Conservation (phyloP, 2,888 invertebrate species). For the Dermolepida albohirtum region DNA sequence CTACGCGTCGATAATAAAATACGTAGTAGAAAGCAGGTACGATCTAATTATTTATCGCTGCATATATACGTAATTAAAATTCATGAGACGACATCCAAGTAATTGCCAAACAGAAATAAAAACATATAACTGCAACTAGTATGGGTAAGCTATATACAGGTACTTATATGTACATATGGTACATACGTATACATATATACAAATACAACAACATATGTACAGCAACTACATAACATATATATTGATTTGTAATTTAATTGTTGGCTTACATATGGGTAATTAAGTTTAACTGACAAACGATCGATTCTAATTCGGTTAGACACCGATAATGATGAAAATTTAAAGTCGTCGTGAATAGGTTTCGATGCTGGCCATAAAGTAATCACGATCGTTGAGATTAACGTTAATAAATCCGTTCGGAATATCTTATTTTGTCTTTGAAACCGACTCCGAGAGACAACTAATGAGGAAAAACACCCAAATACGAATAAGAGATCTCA, state of each 20-base stretch:
- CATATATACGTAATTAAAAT: conserved; percentile 38
- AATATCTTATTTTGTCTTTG: conserved; percentile 1
- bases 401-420: too few species aligned
- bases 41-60: conserved; percentile 33
- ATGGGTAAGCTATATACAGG: too few species aligned
- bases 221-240: conserved; percentile 7
- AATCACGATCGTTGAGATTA: too few species aligned
- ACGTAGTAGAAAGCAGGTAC: conserved; percentile 16
- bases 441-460: conserved; percentile 9
- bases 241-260: conserved; percentile 36
- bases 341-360: not conserved
- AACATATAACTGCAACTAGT: conserved; percentile 16
- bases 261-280: conserved; percentile 35
- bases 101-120: conserved; percentile 40
- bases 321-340: not conserved
- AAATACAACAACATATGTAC: not conserved
- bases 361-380: not conserved
- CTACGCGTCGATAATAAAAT: conserved; percentile 3
- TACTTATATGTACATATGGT: not conserved
- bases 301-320: conserved; percentile 12
- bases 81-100: conserved; percentile 35
- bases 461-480: not conserved
- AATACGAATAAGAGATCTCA: too few species aligned
- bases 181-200: conserved; percentile 2
- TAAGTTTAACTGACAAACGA: conserved; percentile 26